phyloP scores from a whole-genome alignment of 2,888 invertebrate species.

The Ptychoptera contaminata region DNA sequence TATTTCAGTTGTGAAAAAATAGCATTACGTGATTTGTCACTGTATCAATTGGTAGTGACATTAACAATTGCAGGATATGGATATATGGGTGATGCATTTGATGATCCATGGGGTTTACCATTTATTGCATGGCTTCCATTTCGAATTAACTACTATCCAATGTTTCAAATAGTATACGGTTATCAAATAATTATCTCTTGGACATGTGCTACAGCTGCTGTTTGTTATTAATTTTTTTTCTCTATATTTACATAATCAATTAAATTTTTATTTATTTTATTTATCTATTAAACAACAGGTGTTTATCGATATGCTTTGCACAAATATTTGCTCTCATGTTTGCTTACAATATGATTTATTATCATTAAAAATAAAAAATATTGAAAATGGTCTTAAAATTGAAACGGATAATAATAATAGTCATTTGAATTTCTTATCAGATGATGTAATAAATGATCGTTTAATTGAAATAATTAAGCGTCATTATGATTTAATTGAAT shows the following conservation, averaged over 20 bases:
- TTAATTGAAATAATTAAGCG: not conserved
- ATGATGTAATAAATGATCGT: not conserved
- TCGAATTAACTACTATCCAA: not conserved
- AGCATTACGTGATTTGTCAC: not conserved
- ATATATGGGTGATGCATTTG: not conserved
- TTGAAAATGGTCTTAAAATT: not conserved
- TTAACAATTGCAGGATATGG: not conserved
- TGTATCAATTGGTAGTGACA: not conserved
- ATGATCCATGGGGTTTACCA: conserved; percentile 2
- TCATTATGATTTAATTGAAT: not conserved
- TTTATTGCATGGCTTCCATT: conserved; percentile 2
- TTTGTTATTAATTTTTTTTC: not conserved
- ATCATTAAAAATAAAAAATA: too few species aligned
- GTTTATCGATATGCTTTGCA: not conserved
- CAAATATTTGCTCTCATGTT: conserved; percentile 1
- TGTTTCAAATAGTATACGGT: conserved; percentile 2
- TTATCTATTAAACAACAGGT: too few species aligned
- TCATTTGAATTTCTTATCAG: not conserved
- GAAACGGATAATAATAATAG: not conserved
- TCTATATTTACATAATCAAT: too few species aligned
- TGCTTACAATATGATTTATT: conserved; percentile 2
- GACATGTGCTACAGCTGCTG: not conserved
- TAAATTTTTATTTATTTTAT: not conserved
- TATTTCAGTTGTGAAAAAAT: not conserved
- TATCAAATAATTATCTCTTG: not conserved